Evolutionary conservation across 1,140 invertebrate genomes (phyloP).

Genomic region (Carcinoscorpius rotundicauda): DNA sequence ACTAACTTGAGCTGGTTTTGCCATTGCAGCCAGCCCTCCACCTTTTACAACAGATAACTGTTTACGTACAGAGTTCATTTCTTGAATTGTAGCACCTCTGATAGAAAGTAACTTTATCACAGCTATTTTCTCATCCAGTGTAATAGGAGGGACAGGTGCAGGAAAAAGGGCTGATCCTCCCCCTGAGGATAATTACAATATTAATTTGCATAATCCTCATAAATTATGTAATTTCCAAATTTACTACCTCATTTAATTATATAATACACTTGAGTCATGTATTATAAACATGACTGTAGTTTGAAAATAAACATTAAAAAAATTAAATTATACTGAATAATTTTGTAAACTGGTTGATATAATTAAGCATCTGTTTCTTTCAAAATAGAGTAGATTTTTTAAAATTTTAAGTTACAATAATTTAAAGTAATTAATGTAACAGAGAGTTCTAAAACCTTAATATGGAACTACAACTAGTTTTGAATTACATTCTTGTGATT

Average conservation of each 20-base stretch:
- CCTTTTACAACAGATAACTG: slow-evolving; percentile 80
- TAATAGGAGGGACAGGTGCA: slow-evolving; percentile 56
- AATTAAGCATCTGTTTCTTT: neutral
- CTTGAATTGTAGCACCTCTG: slow-evolving; percentile 70
- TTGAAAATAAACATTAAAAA: no score
- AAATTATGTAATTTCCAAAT: neutral
- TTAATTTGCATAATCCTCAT: neutral
- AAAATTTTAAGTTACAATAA: neutral
- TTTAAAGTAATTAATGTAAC: no score
- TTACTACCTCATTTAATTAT: neutral
- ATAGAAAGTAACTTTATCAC: slow-evolving; percentile 58
- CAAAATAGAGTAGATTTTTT: neutral
- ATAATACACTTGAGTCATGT: no score
- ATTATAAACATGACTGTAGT: no score
- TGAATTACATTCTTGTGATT: no score
- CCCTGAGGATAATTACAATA: slow-evolving; percentile 52
- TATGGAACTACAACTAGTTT: no score
- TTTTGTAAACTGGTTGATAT: no score
- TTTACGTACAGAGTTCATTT: slow-evolving; percentile 80
- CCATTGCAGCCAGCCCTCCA: slow-evolving; percentile 59
- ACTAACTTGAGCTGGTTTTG: slow-evolving; percentile 30
- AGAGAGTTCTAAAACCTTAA: no score
- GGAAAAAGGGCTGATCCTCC: slow-evolving; percentile 87
- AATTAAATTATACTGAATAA: no score
- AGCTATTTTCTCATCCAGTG: slow-evolving; percentile 55